phyloP scores from a whole-genome alignment of 1,140 invertebrate genomes.

The Whitmania pigra region DNA sequence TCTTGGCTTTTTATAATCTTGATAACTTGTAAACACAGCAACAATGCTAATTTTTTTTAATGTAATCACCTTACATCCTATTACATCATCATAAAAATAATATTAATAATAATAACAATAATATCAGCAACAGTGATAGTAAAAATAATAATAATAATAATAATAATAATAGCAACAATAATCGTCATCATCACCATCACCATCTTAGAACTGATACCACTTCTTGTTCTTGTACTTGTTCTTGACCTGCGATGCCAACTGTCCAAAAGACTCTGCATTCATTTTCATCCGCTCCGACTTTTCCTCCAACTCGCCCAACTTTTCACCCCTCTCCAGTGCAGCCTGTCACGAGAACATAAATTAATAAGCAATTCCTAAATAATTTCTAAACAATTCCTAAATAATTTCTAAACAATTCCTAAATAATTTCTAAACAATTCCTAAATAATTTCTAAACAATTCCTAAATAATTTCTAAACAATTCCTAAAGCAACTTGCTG shows the following conservation, averaged over 20 bases:
- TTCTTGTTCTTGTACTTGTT: slow-evolving; percentile 42
- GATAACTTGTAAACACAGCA: too few species aligned
- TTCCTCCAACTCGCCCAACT: slow-evolving; percentile 78
- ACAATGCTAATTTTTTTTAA: too few species aligned
- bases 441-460: too few species aligned
- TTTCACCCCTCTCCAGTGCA: slow-evolving; percentile 78
- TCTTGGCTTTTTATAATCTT: too few species aligned
- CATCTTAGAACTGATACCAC: slow-evolving; percentile 40
- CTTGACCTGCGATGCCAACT: slow-evolving; percentile 64
- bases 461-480: too few species aligned
- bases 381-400: too few species aligned
- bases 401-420: too few species aligned
- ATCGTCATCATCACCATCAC: neutral
- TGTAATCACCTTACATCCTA: too few species aligned
- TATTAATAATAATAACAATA: neutral
- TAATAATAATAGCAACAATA: neutral
- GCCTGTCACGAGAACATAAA: slow-evolving; percentile 14
- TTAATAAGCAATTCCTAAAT: too few species aligned
- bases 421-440: too few species aligned
- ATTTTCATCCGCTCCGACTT: slow-evolving; percentile 79
- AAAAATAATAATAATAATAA: neutral
- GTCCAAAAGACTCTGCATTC: slow-evolving; percentile 75
- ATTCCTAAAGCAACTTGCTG: too few species aligned
- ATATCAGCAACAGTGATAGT: neutral
- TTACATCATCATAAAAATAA: too few species aligned